Percentiles rank a stretch among this genome's conserved stretches.
These are phyloP conservation scores for Ephestia elutella DNA, from an alignment of 1,140 invertebrate species.

Conservation along the genomic window DNA sequence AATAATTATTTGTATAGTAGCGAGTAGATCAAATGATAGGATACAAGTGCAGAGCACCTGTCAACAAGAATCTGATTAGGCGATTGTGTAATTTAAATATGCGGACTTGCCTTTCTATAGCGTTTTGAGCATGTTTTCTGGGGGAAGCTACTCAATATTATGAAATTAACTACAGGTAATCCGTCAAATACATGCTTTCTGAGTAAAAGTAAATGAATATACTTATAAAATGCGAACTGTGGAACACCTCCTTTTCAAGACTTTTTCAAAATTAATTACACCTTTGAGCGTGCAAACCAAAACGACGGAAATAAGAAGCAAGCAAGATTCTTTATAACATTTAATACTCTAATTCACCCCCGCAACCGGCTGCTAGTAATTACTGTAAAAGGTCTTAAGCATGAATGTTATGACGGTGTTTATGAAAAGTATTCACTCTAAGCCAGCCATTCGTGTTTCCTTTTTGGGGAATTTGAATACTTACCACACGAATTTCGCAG, in stretches of 20 bases:
- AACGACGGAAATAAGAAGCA: conserved; percentile 40
- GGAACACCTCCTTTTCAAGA: too few relatives aligned
- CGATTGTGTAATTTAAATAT: too few relatives aligned
- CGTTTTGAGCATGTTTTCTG: too few relatives aligned
- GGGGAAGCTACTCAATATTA: too few relatives aligned
- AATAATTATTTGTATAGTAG: too few relatives aligned
- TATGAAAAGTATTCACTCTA: conserved; percentile 66
- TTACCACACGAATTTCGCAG: conserved; percentile 60
- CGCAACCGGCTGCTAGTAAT: conserved; percentile 55
- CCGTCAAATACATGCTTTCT: too few relatives aligned
- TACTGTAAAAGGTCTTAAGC: conserved; percentile 72
- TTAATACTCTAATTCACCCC: conserved; percentile 69
- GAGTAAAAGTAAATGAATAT: too few relatives aligned
- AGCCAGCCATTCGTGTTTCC: conserved; percentile 47
- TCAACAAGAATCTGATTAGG: too few relatives aligned
- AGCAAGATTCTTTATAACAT: conserved; percentile 67
- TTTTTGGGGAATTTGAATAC: conserved; percentile 56
- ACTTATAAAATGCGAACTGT: too few relatives aligned
- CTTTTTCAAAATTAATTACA: neutral
- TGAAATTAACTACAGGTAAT: too few relatives aligned
- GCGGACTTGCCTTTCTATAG: neutral
- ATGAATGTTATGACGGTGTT: conserved; percentile 72
- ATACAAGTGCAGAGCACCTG: too few relatives aligned
- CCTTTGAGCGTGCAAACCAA: conserved; percentile 18
- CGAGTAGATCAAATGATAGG: too few relatives aligned